Evolutionary conservation across 2,797 vertebrate genomes (phyloP).

Genomic region (Anabacerthia variegaticeps): DNA sequence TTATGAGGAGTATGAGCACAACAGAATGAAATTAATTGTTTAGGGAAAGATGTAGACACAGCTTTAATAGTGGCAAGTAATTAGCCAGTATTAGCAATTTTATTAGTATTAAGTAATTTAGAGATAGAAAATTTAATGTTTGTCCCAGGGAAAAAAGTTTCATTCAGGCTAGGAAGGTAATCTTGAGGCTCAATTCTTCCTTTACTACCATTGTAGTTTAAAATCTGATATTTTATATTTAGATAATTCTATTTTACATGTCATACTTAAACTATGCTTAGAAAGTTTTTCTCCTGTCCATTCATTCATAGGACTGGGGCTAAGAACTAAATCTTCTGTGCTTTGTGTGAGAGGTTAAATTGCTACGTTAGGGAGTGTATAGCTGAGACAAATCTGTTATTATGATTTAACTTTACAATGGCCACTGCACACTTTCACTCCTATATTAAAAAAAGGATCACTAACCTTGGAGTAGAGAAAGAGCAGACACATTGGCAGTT

Average conservation of each 20-base stretch:
- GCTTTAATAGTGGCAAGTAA: neutral
- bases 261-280: neutral
- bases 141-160: neutral
- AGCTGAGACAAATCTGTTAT: neutral
- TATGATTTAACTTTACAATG: neutral
- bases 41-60: neutral
- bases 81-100: neutral
- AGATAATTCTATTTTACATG: neutral
- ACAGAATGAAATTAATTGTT: neutral
- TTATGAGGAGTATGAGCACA: neutral
- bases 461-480: neutral
- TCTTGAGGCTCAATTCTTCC: neutral
- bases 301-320: neutral
- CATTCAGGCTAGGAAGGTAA: neutral
- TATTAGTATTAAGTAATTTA: neutral
- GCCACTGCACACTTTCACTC: neutral
- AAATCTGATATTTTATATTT: neutral
- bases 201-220: neutral
- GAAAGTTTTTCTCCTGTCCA: neutral
- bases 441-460: neutral
- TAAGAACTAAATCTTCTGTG: neutral
- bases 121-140: neutral
- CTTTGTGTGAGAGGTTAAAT: neutral
- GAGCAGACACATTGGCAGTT: neutral
- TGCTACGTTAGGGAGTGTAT: neutral